Evolutionary conservation across 2,888 invertebrate genomes (phyloP).

Genomic region (Eudemis profundana): DNA sequence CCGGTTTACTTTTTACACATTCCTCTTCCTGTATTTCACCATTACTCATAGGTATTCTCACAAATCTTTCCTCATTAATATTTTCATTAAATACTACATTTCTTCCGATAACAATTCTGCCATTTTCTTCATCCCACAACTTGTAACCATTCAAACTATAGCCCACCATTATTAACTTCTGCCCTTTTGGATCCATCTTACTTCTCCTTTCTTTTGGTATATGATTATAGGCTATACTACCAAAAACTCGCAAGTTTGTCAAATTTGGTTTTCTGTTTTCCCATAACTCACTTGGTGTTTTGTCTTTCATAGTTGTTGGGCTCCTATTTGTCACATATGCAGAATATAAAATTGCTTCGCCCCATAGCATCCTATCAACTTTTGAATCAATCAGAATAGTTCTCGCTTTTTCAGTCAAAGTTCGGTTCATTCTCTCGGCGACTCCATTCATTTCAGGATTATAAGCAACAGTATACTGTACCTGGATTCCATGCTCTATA

Average conservation of each 20-base stretch:
- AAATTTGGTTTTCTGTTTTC: too few species aligned
- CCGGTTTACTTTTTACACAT: too few species aligned
- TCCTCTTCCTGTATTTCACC: too few species aligned
- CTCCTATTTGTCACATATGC: constrained; percentile 33
- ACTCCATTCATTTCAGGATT: constrained; percentile 47
- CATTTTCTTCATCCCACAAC: constrained; percentile 1
- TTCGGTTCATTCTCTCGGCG: constrained; percentile 46
- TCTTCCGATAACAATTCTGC: constrained; percentile 1
- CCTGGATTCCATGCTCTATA: constrained; percentile 12
- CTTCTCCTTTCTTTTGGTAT: constrained; percentile 42
- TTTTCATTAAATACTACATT: constrained; percentile 32
- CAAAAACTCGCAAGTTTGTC: constrained; percentile 47
- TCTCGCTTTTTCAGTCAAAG: constrained; percentile 44
- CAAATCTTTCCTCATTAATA: not conserved
- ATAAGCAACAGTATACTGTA: constrained; percentile 45
- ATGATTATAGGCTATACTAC: constrained; percentile 46
- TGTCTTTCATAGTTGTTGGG: not conserved
- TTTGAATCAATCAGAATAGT: constrained; percentile 44
- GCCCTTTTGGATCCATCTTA: constrained; percentile 28
- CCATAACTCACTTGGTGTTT: too few species aligned
- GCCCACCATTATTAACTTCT: constrained; percentile 38
- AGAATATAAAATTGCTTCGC: constrained; percentile 30
- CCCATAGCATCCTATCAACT: constrained; percentile 37
- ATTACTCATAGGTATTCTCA: too few species aligned
- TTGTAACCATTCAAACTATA: constrained; percentile 16